Base-by-base conservation (phyloP, 2,113 vertebrate genomes). In the Thalassoma bifasciatum region DNA sequence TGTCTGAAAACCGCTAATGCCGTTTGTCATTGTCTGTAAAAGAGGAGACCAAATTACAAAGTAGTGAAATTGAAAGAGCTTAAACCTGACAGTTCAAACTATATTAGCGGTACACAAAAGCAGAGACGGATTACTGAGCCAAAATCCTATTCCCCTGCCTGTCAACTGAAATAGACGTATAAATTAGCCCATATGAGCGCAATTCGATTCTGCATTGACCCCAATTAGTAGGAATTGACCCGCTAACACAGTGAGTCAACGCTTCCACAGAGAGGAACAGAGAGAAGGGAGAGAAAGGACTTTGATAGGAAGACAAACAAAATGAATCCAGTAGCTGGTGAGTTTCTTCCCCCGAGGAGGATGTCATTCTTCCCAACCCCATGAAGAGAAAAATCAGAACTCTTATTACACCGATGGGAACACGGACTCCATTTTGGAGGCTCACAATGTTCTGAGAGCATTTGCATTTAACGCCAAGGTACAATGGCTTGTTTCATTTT, bases 221-320 rank as follows among this genome's bases (percentile, higher is more conserved):
- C 74, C 85, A 90, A 90, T 91, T 91, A 90, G 88, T 36, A 38
- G 50, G 58, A 75, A 78, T 8, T 83, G 82, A 90, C 81, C 83
- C 76, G 0, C 8, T 21, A 40, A 62, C 21, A 59, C 58, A 79
- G 64, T 24, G 38, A 86, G 62, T 76, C 57, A 83, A 65, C 77
- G 67, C 65, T 54, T 72, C 17, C 1, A 1, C 8, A 60, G 5
- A 36, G 16, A 36, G 53, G 16, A 57, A 26, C 17, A 24, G 40
- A 40, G 19, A 46, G 37, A 30, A 42, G 56, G 23, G 44, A n/a
- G 63, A 60, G 26, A 34, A 14, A 50, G 47, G 66, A 51, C 77
- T 51, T 58, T 61, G 81, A 77, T 26, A 75, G 44, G 7, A 57
- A 79, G 64, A 85, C 62, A 77, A 85, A 84, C 36, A 82, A 75